Evolutionary conservation across 2,113 vertebrate species (phyloP), one percentile per base, ranked within the genome.

Genomic region (Sitta europaea): DNA sequence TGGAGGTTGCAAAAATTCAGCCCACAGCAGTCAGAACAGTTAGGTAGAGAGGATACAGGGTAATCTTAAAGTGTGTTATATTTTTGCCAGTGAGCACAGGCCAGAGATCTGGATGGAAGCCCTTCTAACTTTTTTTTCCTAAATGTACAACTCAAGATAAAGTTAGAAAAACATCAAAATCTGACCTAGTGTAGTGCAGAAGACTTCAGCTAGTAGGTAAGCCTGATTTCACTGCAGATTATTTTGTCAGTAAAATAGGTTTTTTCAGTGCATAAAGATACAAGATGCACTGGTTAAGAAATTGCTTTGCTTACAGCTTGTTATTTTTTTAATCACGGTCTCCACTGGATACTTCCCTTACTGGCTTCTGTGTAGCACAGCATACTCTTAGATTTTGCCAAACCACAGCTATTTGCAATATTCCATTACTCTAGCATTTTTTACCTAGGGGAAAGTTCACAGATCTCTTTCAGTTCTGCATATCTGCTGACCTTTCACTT

Each of bases 321-420:
- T 45, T 73, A 13, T 23, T 71, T 78, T 74, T 63, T 91, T 14
- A 42, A 71, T 94, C 31, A 22, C 17, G 23, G 45, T 80, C 38
- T 84, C 40, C 28, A 31, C 48, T 90, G 35, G 58, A 48, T 59
- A 35, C 57, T 95, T 90, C 55, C 50, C 53, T 42, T 88, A 77
- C 63, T 93, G 88, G 51, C 55, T 77, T 76, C 29, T 77, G 40
- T 48, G 25, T 74, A 62, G 78, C 75, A 67, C 48, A 86, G 65
- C 72, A 67, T 90, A 57, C 51, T 74, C 68, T 63, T 12, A 63
- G 53, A 54, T 77, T 88, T 88, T 89, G 94, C 92, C 90, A 96
- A 95, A 95, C 96, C 96, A 94, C 96, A 95, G 88, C 85, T 94
- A 96, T 90, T 93, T 84, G 72, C 57, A 86, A 47, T 95, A 92